Conservation (phyloP, 2,888 invertebrate genomes). For the Cantharis rustica region DNA sequence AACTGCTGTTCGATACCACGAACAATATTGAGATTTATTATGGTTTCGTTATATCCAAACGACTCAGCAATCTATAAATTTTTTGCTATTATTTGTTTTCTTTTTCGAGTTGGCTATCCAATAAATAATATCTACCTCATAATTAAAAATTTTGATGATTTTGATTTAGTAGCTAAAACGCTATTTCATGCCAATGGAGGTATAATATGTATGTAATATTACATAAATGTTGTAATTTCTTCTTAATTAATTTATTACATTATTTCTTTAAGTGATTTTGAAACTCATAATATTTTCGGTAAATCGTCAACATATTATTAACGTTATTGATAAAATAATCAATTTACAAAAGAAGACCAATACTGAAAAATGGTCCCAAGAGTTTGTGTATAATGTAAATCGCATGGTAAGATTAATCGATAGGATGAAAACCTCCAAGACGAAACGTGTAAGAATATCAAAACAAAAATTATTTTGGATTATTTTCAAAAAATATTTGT, state of each 20-base stretch:
- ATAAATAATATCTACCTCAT: background rate
- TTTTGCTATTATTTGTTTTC: background rate
- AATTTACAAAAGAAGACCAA: slow-evolving; percentile 4
- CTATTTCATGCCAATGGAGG: background rate
- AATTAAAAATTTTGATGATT: background rate
- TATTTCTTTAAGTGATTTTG: background rate
- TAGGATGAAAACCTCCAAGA: too few relatives aligned
- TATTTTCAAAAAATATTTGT: too few relatives aligned
- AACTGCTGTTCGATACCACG: background rate
- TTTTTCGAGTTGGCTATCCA: background rate
- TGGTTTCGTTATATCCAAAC: background rate
- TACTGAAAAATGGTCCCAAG: slow-evolving; percentile 4
- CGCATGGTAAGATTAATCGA: background rate
- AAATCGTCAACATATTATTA: background rate
- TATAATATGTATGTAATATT: background rate
- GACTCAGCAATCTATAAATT: background rate
- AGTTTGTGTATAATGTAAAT: background rate
- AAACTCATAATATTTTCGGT: background rate
- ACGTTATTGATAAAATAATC: slow-evolving; percentile 1
- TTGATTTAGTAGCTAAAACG: background rate
- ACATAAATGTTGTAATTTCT: background rate
- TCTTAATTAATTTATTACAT: background rate
- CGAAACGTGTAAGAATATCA: too few relatives aligned
- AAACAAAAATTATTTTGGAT: too few relatives aligned
- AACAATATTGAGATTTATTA: background rate